These are phyloP conservation scores for Bufo gargarizans DNA, from an alignment of 2,113 vertebrate species.

Conservation along the genomic window DNA sequence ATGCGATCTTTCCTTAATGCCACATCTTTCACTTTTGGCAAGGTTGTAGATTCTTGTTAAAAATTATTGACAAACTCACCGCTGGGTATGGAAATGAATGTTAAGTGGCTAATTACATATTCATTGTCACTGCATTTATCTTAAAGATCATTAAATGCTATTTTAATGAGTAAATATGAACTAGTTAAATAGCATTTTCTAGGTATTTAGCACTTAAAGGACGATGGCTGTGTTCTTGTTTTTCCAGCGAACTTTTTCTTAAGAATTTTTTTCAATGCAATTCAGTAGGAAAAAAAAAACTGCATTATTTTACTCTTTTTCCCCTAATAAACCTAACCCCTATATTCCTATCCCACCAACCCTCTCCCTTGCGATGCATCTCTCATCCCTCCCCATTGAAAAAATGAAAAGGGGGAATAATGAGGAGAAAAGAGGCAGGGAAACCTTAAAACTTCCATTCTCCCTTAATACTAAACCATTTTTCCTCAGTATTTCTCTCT, in stretches of 20 bases:
- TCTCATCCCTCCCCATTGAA: too few species aligned
- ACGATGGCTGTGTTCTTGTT: not conserved
- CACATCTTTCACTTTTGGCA: not conserved
- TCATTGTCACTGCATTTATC: slow-evolving; percentile 40
- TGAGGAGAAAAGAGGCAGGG: too few species aligned
- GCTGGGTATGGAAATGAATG: slow-evolving; percentile 29
- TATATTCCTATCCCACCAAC: too few species aligned
- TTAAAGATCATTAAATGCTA: slow-evolving; percentile 29
- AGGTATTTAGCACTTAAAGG: slow-evolving; percentile 21
- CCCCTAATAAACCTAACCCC: too few species aligned
- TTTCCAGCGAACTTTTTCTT: not conserved
- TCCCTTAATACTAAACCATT: too few species aligned
- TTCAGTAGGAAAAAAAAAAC: too few species aligned
- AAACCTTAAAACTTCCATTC: too few species aligned
- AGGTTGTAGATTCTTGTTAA: slow-evolving; percentile 25
- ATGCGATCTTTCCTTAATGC: slow-evolving; percentile 25
- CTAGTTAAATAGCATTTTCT: slow-evolving; percentile 16
- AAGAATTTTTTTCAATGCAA: too few species aligned
- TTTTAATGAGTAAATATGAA: slow-evolving; percentile 38
- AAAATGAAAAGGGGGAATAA: too few species aligned
- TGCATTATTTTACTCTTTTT: too few species aligned
- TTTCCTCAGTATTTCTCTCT: too few species aligned
- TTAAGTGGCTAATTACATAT: slow-evolving; percentile 32
- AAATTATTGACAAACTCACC: slow-evolving; percentile 20
- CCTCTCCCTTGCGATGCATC: too few species aligned